A percentile compares a stretch with the other conserved stretches of the same genome.
Conservation (phyloP, 1,140 invertebrate genomes). For the Brachionus manjavacas region DNA sequence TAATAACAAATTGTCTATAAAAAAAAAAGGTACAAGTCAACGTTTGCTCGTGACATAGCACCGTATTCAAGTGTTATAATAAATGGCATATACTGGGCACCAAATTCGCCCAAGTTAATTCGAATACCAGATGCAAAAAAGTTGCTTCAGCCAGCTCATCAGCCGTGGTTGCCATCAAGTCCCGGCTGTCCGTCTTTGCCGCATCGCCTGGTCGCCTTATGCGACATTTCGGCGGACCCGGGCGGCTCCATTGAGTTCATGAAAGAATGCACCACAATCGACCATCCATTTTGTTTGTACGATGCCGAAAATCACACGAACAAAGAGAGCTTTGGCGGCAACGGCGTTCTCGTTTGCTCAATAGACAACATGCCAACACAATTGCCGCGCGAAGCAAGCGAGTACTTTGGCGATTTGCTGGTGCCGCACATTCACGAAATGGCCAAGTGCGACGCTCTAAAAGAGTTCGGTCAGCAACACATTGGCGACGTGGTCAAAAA, state of each 20-base stretch:
- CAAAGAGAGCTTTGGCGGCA: slow-evolving; percentile 38
- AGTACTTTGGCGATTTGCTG: slow-evolving; percentile 90
- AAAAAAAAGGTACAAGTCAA: slow-evolving; percentile 76
- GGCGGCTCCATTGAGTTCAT: slow-evolving; percentile 99
- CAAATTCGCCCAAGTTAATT: slow-evolving; percentile 86
- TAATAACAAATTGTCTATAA: no score
- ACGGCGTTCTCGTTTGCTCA: slow-evolving; percentile 89
- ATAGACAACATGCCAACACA: slow-evolving; percentile 99
- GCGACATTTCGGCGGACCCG: slow-evolving; percentile 96
- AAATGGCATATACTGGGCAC: slow-evolving; percentile 98
- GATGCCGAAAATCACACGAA: slow-evolving; percentile 79
- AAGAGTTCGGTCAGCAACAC: slow-evolving; percentile 48
- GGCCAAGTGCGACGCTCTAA: background rate
- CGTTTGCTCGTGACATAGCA: slow-evolving; percentile 80
- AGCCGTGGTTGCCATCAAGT: slow-evolving; percentile 62
- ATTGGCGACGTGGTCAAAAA: slow-evolving; percentile 63
- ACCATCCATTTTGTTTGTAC: slow-evolving; percentile 95
- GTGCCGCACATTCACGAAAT: slow-evolving; percentile 49
- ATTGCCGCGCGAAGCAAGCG: slow-evolving; percentile 88
- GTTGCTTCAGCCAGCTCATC: slow-evolving; percentile 80
- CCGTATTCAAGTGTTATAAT: slow-evolving; percentile 93
- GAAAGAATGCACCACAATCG: slow-evolving; percentile 98
- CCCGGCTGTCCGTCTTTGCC: slow-evolving; percentile 44
- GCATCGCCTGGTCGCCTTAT: slow-evolving; percentile 65
- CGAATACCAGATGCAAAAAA: slow-evolving; percentile 97